Evolutionary conservation across 2,797 vertebrate species (phyloP).

Genomic region (Cyprinella venusta): DNA sequence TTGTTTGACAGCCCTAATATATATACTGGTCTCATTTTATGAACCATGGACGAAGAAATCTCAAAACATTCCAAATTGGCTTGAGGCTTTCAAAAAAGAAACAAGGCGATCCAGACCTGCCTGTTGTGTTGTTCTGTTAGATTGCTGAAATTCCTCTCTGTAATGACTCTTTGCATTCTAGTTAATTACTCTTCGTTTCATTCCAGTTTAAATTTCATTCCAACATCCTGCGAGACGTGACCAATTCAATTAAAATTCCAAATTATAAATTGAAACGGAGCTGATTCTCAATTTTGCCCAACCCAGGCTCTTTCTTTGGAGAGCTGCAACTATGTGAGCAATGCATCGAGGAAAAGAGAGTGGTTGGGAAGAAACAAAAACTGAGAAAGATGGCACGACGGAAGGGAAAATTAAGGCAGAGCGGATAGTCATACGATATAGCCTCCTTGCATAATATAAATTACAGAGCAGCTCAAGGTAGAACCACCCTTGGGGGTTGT

Average conservation of each 20-base stretch:
- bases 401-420: background rate
- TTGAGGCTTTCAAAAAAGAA: background rate
- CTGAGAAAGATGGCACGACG: background rate
- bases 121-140: background rate
- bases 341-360: conserved; percentile 31
- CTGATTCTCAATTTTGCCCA: background rate
- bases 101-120: background rate
- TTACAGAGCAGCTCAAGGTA: conserved; percentile 26
- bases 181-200: background rate
- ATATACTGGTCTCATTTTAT: background rate
- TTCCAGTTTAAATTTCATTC: conserved; percentile 4
- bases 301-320: background rate
- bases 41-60: background rate
- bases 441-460: conserved; percentile 35
- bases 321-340: background rate
- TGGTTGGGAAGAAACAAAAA: conserved; percentile 57
- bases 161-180: background rate
- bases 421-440: conserved; percentile 6
- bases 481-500: conserved; percentile 18
- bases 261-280: background rate
- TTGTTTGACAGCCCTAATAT: no score
- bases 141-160: background rate
- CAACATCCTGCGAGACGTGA: background rate
- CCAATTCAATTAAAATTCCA: conserved; percentile 24
- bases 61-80: background rate